Percentiles rank a stretch among this genome's conserved stretches.
Conservation (phyloP, 1,140 invertebrate genomes). For the Brachionus sp. region DNA sequence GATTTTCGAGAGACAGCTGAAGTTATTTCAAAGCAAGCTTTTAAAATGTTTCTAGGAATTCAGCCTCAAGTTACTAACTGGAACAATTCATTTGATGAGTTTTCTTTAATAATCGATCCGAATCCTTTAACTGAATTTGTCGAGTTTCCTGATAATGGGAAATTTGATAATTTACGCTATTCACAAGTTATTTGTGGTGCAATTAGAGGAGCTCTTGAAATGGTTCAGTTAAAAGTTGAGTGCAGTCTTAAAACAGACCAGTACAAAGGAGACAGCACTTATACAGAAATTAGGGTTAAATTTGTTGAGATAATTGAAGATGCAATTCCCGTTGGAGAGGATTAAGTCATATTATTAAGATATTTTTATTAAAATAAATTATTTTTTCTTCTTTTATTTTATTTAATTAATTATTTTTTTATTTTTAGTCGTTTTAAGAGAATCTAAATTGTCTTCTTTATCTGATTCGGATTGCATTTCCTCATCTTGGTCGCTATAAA, state of each 20-base stretch:
- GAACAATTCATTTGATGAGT: constrained; percentile 89
- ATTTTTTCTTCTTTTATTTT: background rate
- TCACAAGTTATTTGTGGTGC: constrained; percentile 90
- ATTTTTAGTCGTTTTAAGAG: constrained; percentile 9
- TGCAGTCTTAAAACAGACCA: constrained; percentile 78
- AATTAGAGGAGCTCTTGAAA: constrained; percentile 80
- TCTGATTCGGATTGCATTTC: constrained; percentile 28
- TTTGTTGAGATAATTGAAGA: constrained; percentile 93
- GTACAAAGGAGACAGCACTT: constrained; percentile 80
- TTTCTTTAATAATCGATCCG: constrained; percentile 83
- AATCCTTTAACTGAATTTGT: constrained; percentile 98
- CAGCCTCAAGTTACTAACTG: constrained; percentile 85
- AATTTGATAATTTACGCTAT: constrained; percentile 76
- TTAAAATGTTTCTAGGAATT: constrained; percentile 85
- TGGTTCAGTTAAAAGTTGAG: constrained; percentile 76
- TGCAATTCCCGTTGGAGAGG: constrained; percentile 93
- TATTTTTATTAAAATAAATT: background rate
- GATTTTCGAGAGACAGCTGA: constrained; percentile 95
- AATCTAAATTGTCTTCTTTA: background rate
- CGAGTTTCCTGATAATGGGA: constrained; percentile 76
- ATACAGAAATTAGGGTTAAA: constrained; percentile 89
- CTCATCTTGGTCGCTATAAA: background rate
- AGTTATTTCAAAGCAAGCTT: constrained; percentile 78
- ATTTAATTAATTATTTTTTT: constrained; percentile 28
- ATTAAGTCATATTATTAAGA: constrained; percentile 63